Base-by-base conservation (phyloP, 2,888 invertebrate genomes). In the Papilio elwesi region DNA sequence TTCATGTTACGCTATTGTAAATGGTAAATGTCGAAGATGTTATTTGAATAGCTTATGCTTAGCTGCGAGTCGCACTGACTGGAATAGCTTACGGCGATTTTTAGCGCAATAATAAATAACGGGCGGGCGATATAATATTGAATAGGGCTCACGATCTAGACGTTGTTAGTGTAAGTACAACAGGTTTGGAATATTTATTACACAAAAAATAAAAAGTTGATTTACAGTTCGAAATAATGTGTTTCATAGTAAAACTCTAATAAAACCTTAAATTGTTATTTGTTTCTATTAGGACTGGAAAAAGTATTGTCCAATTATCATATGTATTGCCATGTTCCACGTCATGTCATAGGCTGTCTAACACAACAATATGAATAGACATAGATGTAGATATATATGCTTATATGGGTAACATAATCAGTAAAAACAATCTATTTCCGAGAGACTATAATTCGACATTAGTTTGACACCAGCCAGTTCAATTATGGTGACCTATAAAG, bases 1-100 rank as follows among this genome's bases (percentile, higher is more conserved):
- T 57, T 55, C 55, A 68, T 55, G 68, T 68, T 26, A 55, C 38
- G 55, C 68, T 12, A 67, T 52, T 67, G 52, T 67, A 67, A 52
- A 67, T 67, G 67, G 52, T 67, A 67, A 52, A 67, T 53, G 67
- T 53, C 52, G 43, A 51, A 67, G 53, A 67, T 53, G 67, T 43
- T 67, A 53, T 52, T 55, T 47, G 26, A 48, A 48, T 62, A 38
- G 69, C 69, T 49, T 69, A 62, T 62, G 59, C 59, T 62, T 38
- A 6, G 59, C 59, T 43, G 43, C 59, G 38, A 62, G 59, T 62
- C 43, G 59, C 59, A 62, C 59, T 62, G 59, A 62, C 59, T 43
- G 38, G 59, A 43, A 43, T 62, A 62, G 59, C 59, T 62, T 62
- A 62, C 59, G 59, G 59, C 59, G 59, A 43, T 62, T 62, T 62